phyloP scores from a whole-genome alignment of 1,140 invertebrate species.

The Drosophila equinoxialis region DNA sequence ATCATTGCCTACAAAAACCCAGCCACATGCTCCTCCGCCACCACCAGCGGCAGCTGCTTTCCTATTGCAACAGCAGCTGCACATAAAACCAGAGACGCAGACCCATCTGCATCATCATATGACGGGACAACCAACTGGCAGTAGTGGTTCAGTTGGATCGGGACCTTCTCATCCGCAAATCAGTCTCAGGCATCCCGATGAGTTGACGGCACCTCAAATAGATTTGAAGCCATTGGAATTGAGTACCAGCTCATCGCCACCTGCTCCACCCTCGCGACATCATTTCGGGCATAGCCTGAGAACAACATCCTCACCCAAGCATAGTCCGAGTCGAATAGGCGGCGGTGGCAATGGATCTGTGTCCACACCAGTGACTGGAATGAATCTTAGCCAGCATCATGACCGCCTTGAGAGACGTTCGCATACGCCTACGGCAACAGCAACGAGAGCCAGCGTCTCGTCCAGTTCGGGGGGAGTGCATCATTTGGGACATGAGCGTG shows the following conservation, averaged over 20 bases:
- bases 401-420: constrained; percentile 51
- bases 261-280: constrained; percentile 59
- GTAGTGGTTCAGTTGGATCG: constrained; percentile 11
- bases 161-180: constrained; percentile 61
- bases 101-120: constrained; percentile 76
- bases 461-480: constrained; percentile 38
- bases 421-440: constrained; percentile 65
- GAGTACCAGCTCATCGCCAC: constrained; percentile 57
- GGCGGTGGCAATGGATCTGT: constrained; percentile 1
- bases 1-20: constrained; percentile 53
- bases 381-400: constrained; percentile 57
- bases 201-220: constrained; percentile 70
- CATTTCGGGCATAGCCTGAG: constrained; percentile 64
- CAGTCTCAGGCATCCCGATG: constrained; percentile 70
- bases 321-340: constrained; percentile 60
- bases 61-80: constrained; percentile 73
- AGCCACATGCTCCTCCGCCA: constrained; percentile 44
- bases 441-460: constrained; percentile 46
- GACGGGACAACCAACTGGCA: constrained; percentile 34
- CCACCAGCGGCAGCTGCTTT: constrained; percentile 65
- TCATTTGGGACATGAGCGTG: constrained; percentile 44
- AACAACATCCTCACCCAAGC: constrained; percentile 58
- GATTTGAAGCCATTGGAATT: constrained; percentile 68
- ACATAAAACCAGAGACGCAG: constrained; percentile 76
- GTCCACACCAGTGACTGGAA: constrained; percentile 28